Evolutionary conservation across 2,888 invertebrate species (phyloP), one percentile per base, ranked within the genome.

Genomic region (Anthrax anthrax): DNA sequence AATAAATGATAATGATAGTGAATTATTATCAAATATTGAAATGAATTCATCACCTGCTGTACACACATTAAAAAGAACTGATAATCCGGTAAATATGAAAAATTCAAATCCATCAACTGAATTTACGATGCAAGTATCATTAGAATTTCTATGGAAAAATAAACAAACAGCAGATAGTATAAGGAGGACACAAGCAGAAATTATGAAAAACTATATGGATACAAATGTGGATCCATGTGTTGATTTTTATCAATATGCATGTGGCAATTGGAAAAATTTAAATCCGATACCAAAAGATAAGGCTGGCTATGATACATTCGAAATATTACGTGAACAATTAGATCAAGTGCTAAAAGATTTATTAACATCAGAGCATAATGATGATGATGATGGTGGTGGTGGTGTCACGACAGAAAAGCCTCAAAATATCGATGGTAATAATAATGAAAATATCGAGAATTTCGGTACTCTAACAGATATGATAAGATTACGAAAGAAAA

Each of bases 221-320:
- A 65, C 63, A 1, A 71, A 70, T 23, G 75, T 75, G 1, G 77
- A 86, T 60, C 88, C 89, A 0, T 89, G 89, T 60, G 72, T 77
- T 6, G 87, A 89, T 60, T 89, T 89, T 61, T 89, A 87, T 61
- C 80, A 84, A 57, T 90, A 80, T 57, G 83, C 89, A 1, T 90
- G 83, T 61, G 90, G 90, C 1, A 87, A 87, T 57, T 91, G 90
- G 90, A 78, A 81, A 32, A 76, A 78, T 43, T 72, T 80, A 38
- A 86, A 91, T 66, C 84, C 87, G 0, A 87, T 92, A 58, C 92
- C 92, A 3, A 81, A 85, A 43, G 91, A 91, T 58, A 85, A 88
- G 67, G 81, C 86, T 8, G 81, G 84, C 59, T 91, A 85, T 64
- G 90, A 90, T 56, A 91, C 88, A 0, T 92, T 92, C 63, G 89